Evolutionary conservation across 2,797 vertebrate genomes (phyloP).

Genomic region (Mustela erminea): DNA sequence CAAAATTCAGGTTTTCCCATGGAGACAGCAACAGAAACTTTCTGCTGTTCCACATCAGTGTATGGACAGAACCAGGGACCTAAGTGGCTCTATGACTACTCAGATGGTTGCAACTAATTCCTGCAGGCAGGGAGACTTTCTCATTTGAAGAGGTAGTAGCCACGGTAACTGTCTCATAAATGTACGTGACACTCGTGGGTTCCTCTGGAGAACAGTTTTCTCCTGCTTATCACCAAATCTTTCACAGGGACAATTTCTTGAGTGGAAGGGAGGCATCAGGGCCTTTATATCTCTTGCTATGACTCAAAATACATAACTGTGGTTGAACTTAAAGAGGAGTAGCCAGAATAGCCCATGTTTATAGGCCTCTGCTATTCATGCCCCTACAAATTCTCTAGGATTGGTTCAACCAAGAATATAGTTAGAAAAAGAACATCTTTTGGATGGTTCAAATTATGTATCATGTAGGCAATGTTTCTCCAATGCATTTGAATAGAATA

Average conservation of each 20-base stretch:
- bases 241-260: background rate
- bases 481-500: background rate
- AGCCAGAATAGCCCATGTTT: too few relatives aligned
- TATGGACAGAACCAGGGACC: background rate
- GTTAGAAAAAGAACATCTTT: background rate
- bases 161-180: background rate
- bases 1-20: background rate
- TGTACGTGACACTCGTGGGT: rapidly evolving
- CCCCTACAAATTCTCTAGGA: background rate
- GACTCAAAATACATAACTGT: background rate
- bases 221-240: background rate
- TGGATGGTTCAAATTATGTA: background rate
- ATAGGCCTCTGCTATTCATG: background rate
- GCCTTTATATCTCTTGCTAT: background rate
- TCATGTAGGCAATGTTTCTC: background rate
- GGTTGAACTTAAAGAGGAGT: background rate
- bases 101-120: background rate
- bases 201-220: background rate
- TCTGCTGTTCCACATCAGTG: too few relatives aligned
- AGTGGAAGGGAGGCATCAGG: background rate
- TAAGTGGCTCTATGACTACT: background rate
- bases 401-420: background rate
- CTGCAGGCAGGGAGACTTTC: background rate
- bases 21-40: background rate
- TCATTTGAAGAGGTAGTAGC: background rate